phyloP scores from a whole-genome alignment of 2,797 vertebrate genomes.

The Lindbergichthys nudifrons region DNA sequence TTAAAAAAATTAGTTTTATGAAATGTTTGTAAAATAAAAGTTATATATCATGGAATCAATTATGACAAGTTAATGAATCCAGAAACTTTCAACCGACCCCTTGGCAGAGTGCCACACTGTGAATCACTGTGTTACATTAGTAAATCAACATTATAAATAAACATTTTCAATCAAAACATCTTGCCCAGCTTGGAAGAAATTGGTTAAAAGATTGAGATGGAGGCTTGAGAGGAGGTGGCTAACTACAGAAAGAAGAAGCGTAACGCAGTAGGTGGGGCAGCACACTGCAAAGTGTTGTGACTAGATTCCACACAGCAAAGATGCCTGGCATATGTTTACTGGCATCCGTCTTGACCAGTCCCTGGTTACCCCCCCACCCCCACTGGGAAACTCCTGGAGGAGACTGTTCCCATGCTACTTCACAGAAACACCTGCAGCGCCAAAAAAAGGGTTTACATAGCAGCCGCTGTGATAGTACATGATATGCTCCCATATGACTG shows the following conservation, averaged over 20 bases:
- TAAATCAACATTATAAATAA: not conserved
- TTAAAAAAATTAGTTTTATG: too few species aligned
- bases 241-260: constrained; percentile 3
- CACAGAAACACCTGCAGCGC: constrained; percentile 80
- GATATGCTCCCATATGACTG: constrained; percentile 66
- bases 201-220: not conserved
- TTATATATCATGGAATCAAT: too few species aligned
- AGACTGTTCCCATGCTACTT: constrained; percentile 81
- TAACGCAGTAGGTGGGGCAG: not conserved
- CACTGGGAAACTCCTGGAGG: constrained; percentile 76
- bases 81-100: too few species aligned
- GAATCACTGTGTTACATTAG: not conserved
- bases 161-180: not conserved
- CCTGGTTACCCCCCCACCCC: not conserved
- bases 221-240: not conserved
- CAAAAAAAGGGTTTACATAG: constrained; percentile 63
- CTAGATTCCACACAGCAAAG: constrained; percentile 32
- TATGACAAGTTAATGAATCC: too few species aligned
- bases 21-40: too few species aligned
- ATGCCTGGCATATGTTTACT: constrained; percentile 33
- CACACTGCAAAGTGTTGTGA: constrained; percentile 9
- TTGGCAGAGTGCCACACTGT: too few species aligned
- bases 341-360: constrained; percentile 21
- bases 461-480: constrained; percentile 60
- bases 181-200: not conserved